Evolutionary conservation across 2,888 invertebrate genomes (phyloP), one percentile per base, ranked within the genome.

Genomic region (Drosophila lutescens): DNA sequence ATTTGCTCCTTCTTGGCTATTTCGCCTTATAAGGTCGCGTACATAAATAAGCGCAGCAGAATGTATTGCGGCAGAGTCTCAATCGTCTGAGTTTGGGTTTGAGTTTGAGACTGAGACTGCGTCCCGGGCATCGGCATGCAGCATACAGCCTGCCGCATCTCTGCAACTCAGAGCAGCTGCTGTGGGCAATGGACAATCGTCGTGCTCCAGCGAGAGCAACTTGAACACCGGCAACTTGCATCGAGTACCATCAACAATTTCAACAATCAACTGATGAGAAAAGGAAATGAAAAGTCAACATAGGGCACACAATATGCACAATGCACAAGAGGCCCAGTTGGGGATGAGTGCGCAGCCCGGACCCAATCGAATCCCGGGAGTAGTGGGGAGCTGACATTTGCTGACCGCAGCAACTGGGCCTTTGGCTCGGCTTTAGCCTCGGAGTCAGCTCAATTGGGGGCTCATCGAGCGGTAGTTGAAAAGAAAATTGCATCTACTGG

Each of bases 201-300:
- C 43, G 43, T 43, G 59, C 56, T 62, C 32, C 59, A 47, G 38
- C 51, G n/a, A 34, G 13, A 43, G 43, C 43, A 17, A 44, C 32
- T 44, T 17, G 15, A 32, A 15, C 47, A 41, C 50, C 65, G 61
- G 70, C 73, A 46, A 51, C 72, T 76, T 71, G 73, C 74, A 47
- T 55, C 54, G 56, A 50, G 47, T 70, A 75, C 53, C 76, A 81
- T 76, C 81, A 81, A 82, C 86, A 77, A 85, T 87, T 81, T 83
- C 65, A 88, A 82, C 88, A 85, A 86, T 85, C 85, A 86, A 88
- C 83, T 85, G 84, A 86, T 86, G 84, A 76, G 80, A 86, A 88
- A 79, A 86, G 86, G 88, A 86, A 88, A 88, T 86, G 86, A 88
- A 86, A 86, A 86, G 86, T 86, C 86, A 86, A 81, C 88, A 81